A percentile compares a stretch with the other conserved stretches of the same genome.
phyloP scores from a whole-genome alignment of 2,113 vertebrate species.

The Anolis carolinensis region DNA sequence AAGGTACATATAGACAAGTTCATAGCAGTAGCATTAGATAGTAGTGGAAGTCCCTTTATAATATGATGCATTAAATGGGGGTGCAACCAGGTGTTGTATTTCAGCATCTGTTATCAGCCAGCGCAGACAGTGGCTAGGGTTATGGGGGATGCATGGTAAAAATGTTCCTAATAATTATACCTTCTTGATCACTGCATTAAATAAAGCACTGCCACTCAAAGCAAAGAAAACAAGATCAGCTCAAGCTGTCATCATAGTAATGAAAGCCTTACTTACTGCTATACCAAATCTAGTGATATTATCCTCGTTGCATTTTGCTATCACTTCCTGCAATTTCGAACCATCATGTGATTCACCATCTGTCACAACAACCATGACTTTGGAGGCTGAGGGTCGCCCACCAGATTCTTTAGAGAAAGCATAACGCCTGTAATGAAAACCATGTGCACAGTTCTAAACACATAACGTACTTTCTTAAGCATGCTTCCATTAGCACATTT shows the following conservation, averaged over 20 bases:
- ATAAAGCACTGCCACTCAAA: slow-evolving; percentile 19
- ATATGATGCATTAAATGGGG: no score
- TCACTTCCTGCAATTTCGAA: slow-evolving; percentile 67
- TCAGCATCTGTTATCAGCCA: no score
- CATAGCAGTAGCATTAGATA: no score
- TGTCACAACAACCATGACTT: slow-evolving; percentile 93
- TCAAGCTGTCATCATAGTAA: slow-evolving; percentile 14
- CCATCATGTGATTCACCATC: slow-evolving; percentile 91
- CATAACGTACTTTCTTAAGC: not conserved
- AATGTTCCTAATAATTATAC: not conserved
- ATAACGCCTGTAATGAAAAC: slow-evolving; percentile 66
- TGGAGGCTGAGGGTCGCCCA: slow-evolving; percentile 79
- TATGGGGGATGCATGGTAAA: not conserved
- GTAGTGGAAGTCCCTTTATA: no score
- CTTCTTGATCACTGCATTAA: not conserved
- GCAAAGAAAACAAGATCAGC: not conserved
- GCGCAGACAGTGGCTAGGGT: not conserved
- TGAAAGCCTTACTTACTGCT: slow-evolving; percentile 82
- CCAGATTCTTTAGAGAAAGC: slow-evolving; percentile 78
- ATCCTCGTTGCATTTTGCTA: slow-evolving; percentile 79
- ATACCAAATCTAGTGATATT: slow-evolving; percentile 91
- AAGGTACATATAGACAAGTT: no score
- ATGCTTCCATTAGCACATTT: not conserved
- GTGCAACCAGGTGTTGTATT: no score
- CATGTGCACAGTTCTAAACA: slow-evolving; percentile 24